Conservation (phyloP, 2,797 vertebrate species). For the Monodelphis domestica region DNA sequence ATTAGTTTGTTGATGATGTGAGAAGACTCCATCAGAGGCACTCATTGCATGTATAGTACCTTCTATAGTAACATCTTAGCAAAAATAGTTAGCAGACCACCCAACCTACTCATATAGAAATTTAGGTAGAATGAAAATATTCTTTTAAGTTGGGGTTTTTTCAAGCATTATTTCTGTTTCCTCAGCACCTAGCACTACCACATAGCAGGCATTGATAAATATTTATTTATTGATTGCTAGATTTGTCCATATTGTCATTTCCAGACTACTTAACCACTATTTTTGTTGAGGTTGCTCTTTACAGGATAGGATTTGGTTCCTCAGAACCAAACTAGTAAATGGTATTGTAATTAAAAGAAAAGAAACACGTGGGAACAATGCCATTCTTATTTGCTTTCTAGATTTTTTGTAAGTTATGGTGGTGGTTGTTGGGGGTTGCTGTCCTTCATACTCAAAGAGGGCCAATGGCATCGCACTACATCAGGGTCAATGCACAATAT, state of each 20-base stretch:
- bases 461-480: too few species aligned
- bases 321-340: not conserved
- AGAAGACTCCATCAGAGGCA: not conserved
- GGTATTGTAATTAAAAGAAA: not conserved
- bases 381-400: not conserved
- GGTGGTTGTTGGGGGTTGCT: too few species aligned
- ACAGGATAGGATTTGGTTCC: not conserved
- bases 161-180: not conserved
- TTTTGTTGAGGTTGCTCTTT: constrained; percentile 19
- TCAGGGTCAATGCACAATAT: too few species aligned
- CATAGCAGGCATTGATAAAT: not conserved
- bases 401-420: constrained; percentile 13
- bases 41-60: not conserved
- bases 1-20: not conserved
- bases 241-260: not conserved
- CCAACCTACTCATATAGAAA: not conserved
- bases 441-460: too few species aligned
- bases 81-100: not conserved
- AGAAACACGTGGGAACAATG: not conserved
- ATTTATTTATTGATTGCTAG: not conserved
- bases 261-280: not conserved
- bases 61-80: not conserved
- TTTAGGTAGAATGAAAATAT: not conserved
- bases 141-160: not conserved
- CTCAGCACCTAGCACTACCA: not conserved